Conservation (phyloP, 2,113 vertebrate species). For the Antigone vipio region DNA sequence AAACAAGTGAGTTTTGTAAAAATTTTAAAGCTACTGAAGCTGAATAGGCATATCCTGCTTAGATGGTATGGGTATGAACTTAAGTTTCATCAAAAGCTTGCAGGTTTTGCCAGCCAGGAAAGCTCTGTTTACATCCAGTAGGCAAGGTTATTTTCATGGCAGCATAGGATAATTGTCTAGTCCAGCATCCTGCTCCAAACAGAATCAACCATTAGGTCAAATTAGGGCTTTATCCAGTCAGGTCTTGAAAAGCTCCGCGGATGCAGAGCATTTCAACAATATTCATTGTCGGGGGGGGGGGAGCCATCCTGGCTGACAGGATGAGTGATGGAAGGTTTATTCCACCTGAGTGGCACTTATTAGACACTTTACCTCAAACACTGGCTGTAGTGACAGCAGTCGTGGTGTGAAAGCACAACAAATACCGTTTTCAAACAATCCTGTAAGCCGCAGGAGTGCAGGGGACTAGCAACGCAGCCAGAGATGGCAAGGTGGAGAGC, state of each 20-base stretch:
- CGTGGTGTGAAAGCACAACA: background rate
- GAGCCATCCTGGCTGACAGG: background rate
- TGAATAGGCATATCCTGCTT: background rate
- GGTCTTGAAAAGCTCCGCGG: background rate
- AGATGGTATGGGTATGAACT: background rate
- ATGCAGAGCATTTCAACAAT: background rate
- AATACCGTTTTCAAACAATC: background rate
- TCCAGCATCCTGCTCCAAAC: background rate
- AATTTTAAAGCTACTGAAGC: fast-evolving
- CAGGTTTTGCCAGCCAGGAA: background rate
- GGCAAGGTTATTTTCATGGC: background rate
- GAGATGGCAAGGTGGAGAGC: background rate
- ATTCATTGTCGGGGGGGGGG: background rate
- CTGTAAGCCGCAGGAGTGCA: background rate
- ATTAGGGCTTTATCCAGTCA: background rate
- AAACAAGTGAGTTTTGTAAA: background rate
- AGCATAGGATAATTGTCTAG: background rate
- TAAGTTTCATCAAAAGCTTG: background rate
- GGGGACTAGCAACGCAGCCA: background rate
- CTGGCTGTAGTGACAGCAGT: background rate
- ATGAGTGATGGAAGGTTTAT: background rate
- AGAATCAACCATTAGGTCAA: background rate
- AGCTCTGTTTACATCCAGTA: background rate
- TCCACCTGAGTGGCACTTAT: background rate
- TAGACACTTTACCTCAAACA: background rate